Evolutionary conservation across 2,888 invertebrate species (phyloP).

Genomic region (Phanerotoma sp.): DNA sequence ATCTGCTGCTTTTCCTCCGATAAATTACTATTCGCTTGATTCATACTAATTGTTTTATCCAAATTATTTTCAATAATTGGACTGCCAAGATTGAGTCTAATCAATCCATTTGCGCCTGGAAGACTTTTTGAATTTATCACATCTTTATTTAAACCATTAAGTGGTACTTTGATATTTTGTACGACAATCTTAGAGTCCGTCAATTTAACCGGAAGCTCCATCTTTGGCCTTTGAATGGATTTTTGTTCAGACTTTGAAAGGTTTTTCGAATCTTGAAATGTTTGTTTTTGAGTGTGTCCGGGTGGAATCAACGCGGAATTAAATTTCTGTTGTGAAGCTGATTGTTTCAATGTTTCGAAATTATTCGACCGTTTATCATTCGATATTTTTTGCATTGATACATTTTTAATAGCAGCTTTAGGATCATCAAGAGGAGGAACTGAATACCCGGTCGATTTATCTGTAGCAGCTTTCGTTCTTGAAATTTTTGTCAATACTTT

Average conservation of each 20-base stretch:
- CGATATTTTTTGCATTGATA: constrained; percentile 32
- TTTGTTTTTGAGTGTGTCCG: constrained; percentile 35
- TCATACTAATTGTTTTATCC: constrained; percentile 44
- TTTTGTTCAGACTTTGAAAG: constrained; percentile 38
- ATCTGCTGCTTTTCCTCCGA: constrained; percentile 32
- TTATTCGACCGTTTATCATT: constrained; percentile 43
- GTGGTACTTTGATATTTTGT: constrained; percentile 41
- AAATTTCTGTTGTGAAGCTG: constrained; percentile 38
- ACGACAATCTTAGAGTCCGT: constrained; percentile 42
- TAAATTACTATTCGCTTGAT: constrained; percentile 46
- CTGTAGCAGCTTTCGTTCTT: constrained; percentile 42
- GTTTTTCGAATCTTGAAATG: constrained; percentile 39
- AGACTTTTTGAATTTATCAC: constrained; percentile 40
- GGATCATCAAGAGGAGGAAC: constrained; percentile 42
- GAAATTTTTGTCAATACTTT: constrained; percentile 49
- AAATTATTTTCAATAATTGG: constrained; percentile 33
- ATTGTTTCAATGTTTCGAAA: constrained; percentile 45
- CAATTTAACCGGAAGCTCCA: constrained; percentile 48
- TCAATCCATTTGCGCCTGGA: constrained; percentile 42
- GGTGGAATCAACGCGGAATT: constrained; percentile 37
- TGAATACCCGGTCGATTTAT: constrained; percentile 38
- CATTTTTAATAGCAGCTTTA: constrained; percentile 38
- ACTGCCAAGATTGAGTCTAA: constrained; percentile 35
- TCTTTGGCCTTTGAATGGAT: constrained; percentile 42
- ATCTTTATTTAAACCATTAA: constrained; percentile 49